phyloP scores from a whole-genome alignment of 2,797 vertebrate species.

The Phalloptychus januarius region DNA sequence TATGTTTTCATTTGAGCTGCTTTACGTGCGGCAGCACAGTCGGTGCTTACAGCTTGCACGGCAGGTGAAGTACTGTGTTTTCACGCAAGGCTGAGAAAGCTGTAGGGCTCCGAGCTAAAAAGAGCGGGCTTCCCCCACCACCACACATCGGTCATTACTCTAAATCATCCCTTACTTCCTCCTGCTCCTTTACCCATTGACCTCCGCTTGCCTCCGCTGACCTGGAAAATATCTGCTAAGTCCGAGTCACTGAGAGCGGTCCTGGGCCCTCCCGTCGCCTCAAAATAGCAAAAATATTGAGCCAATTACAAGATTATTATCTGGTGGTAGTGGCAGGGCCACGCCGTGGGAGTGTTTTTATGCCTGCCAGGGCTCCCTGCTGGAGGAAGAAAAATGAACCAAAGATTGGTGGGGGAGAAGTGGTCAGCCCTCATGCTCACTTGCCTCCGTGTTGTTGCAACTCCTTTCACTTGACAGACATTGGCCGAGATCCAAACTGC shows the following conservation, averaged over 20 bases:
- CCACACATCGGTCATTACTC: conserved; percentile 63
- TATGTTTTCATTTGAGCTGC: conserved; percentile 19
- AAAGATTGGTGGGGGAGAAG: conserved; percentile 57
- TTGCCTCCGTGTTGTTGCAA: conserved; percentile 61
- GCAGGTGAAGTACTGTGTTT: conserved; percentile 50
- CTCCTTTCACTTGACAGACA: conserved; percentile 50
- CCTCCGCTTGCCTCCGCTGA: conserved; percentile 73
- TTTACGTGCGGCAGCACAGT: conserved; percentile 7
- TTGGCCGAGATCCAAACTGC: conserved; percentile 48
- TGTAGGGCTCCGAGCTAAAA: conserved; percentile 46
- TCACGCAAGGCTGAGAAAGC: conserved; percentile 51
- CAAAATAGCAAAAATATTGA: conserved; percentile 81
- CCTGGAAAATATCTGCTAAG: conserved; percentile 77
- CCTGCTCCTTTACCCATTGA: conserved; percentile 54
- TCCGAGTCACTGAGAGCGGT: conserved; percentile 49
- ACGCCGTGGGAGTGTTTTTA: conserved; percentile 69
- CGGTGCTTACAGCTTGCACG: conserved; percentile 18
- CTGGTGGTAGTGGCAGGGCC: conserved; percentile 62
- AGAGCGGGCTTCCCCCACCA: conserved; percentile 41
- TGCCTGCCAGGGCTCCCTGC: conserved; percentile 67
- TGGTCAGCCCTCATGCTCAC: conserved; percentile 62
- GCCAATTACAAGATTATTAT: conserved; percentile 85
- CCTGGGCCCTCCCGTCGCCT: conserved; percentile 51
- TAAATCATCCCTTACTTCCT: conserved; percentile 60
- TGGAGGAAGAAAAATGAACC: conserved; percentile 64